phyloP scores from a whole-genome alignment of 1,140 invertebrate genomes.

The Tetramorium parvispinum region DNA sequence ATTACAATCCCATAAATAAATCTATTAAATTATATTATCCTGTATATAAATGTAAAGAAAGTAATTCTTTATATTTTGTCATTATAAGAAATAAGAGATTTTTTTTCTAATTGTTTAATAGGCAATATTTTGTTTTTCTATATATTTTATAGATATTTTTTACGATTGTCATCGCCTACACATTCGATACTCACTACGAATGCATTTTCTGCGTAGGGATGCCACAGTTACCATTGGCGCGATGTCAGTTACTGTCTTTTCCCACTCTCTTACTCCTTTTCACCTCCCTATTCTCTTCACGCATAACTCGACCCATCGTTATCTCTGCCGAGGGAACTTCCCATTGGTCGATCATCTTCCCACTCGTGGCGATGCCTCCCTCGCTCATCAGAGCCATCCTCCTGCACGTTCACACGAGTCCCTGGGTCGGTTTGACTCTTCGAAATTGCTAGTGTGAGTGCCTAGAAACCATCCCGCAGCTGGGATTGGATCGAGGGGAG shows the following conservation, averaged over 20 bases:
- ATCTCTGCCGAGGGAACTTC: constrained; percentile 73
- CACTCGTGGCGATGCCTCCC: constrained; percentile 73
- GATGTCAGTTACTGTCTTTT: constrained; percentile 63
- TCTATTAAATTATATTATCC: not conserved
- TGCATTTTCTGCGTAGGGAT: not conserved
- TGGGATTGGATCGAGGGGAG: constrained; percentile 77
- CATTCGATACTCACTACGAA: not conserved
- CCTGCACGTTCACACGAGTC: constrained; percentile 32
- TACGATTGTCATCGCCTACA: not conserved
- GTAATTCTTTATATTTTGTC: not conserved
- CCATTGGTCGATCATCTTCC: constrained; percentile 80
- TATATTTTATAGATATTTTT: not conserved
- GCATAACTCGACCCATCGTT: constrained; percentile 73
- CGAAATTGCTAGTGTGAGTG: constrained; percentile 65
- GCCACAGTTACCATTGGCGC: constrained; percentile 56
- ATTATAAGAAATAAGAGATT: not conserved
- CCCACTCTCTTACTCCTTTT: constrained; percentile 52
- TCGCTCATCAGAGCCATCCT: constrained; percentile 70
- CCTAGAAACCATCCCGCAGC: constrained; percentile 68
- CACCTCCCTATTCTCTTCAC: constrained; percentile 55
- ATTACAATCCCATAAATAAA: no score
- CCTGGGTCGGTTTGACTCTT: constrained; percentile 67
- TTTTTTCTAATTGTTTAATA: not conserved
- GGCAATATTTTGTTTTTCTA: not conserved
- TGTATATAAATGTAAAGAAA: not conserved